Percentiles rank a stretch among this genome's conserved stretches.
Evolutionary conservation across 2,888 invertebrate genomes (phyloP).

Genomic region (Drosophila mulleri): DNA sequence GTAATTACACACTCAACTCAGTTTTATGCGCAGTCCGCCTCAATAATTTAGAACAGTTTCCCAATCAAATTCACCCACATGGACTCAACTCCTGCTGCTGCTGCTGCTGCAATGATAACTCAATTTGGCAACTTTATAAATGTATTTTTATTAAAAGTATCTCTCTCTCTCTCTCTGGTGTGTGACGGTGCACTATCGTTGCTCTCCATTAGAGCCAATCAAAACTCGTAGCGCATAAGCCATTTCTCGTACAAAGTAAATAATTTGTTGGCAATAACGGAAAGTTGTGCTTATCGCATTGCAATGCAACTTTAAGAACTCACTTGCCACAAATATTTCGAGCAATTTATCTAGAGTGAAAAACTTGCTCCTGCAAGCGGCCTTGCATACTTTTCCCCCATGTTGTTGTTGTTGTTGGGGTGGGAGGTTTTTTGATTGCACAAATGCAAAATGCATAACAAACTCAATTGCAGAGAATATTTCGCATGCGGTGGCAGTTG

Average conservation of each 20-base stretch:
- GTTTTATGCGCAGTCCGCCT: neutral
- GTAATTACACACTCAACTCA: too few relatives aligned
- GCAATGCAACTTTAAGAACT: constrained; percentile 54
- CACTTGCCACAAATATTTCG: constrained; percentile 58
- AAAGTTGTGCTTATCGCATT: constrained; percentile 71
- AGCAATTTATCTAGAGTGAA: constrained; percentile 55
- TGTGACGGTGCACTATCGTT: neutral
- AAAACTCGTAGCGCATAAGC: constrained; percentile 19
- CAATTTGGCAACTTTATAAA: neutral
- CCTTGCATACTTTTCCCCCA: constrained; percentile 34
- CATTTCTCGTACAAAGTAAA: constrained; percentile 36
- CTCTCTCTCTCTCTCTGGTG: too few relatives aligned
- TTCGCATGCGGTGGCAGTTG: constrained; percentile 59
- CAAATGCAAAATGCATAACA: constrained; percentile 76
- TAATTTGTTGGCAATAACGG: constrained; percentile 61
- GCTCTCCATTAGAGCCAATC: constrained; percentile 32
- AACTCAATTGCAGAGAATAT: constrained; percentile 74
- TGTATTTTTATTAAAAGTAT: constrained; percentile 4
- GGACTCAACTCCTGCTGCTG: neutral
- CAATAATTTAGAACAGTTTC: neutral
- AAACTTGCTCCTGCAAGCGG: constrained; percentile 71
- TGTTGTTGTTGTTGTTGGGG: constrained; percentile 10
- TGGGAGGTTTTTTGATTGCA: constrained; percentile 57
- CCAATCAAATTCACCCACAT: neutral
- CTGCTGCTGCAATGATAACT: constrained; percentile 1